Evolutionary conservation across 2,113 vertebrate species (phyloP), one percentile per base, ranked within the genome.

Genomic region (Thymallus thymallus): DNA sequence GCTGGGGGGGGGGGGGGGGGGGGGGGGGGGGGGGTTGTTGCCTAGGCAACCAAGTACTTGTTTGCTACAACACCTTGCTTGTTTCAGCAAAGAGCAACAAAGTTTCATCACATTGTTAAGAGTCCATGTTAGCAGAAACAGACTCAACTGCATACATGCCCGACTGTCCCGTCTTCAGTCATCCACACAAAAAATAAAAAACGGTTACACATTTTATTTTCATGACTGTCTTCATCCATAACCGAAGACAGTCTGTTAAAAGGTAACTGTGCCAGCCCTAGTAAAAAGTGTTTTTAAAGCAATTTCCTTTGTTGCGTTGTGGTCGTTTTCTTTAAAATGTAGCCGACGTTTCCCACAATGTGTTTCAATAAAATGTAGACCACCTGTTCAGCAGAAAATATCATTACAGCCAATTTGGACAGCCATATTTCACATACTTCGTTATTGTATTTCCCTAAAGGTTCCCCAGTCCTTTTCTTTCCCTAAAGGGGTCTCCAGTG

Each of bases 361-460:
- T 69, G 80, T 77, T 83, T 88, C 73, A 88, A 86, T 89, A 78
- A 88, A 89, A 88, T 86, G 73, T 82, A 77, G 82, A 88, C 89
- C 90, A 91, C 81, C 87, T 91, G 90, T 83, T 81, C 69, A 69
- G 75, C 82, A 81, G 77, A 86, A 91, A 91, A 92, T 89, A 84
- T 91, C 88, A 90, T 92, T 92, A 91, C 55, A 76, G 78, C 77
- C 89, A 84, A 91, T 92, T 88, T 88, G 81, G 88, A 87, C 68
- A 56, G 79, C 86, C 80, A 83, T 92, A 92, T 91, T 90, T 93
- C 92, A 93, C 75, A 70, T 77, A 74, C 69, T 32, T 75, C 84
- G 85, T 77, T 82, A 72, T 81, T 85, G 80, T 79, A 81, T 76
- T 81, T 84, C 88, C 89, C 89, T 51, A 78, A 86, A 85, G 82